Evolutionary conservation across 2,113 vertebrate genomes (phyloP), one percentile per base, ranked within the genome.

Genomic region (Malurus alboscapulatus): DNA sequence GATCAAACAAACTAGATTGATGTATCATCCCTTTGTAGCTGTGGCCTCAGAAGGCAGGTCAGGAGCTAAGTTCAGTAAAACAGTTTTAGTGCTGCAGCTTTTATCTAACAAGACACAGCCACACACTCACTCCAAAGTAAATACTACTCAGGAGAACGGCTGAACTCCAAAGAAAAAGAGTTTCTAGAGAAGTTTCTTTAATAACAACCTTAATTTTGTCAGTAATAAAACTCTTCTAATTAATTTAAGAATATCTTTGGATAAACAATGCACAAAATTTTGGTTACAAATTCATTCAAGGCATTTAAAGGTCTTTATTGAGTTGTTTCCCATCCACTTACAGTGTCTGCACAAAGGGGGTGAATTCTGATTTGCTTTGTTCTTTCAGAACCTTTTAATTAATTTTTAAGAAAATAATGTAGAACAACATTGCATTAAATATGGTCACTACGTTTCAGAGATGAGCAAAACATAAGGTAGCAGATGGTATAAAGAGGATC

Each of bases 21-120:
- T 88, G 88, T 30, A 17, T 40, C 88, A 55, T 96, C 92, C 88
- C 95, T 96, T 96, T 96, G 96, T 90, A 94, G 95, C 42, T 59
- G 29, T 20, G 93, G 92, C 93, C 93, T 92, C 65, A 34, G 59
- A 86, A 96, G 96, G 90, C 38, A 94, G 90, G 93, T 95, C 96
- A 96, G 96, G 74, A 95, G 88, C 90, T 92, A 66, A 96, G 93
- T 96, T 95, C 93, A 92, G 88, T 51, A 45, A n/a, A 90, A 85
- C 75, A 77, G 85, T 87, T 88, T 87, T 55, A 92, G 87, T n/a
- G 29, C 63, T 42, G 26, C 55, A 73, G 93, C 95, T 96, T 96
- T 96, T 90, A 92, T 90, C 92, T 92, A 85, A 47, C 68, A 19
- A 86, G 90, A 72, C 88, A 80, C 69, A 92, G 87, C 81, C 74